These are phyloP conservation scores for Neodiprion fabricii DNA, from an alignment of 1,140 invertebrate genomes.

Conservation along the genomic window DNA sequence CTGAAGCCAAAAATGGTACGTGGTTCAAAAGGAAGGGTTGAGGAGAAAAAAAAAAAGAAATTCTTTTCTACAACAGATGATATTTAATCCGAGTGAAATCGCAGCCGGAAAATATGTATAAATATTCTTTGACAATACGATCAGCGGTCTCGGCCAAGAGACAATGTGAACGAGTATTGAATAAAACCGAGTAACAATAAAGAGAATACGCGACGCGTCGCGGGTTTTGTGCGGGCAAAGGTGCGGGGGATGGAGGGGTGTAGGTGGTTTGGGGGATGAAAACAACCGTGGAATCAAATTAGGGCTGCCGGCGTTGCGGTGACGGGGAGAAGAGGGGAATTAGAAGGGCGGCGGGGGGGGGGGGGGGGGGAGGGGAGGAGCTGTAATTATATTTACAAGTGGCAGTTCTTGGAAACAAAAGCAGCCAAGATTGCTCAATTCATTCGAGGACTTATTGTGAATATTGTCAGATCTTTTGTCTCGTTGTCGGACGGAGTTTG, in stretches of 20 bases:
- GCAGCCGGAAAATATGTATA: no score
- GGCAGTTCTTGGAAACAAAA: slow-evolving; percentile 59
- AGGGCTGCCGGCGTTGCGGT: slow-evolving; percentile 37
- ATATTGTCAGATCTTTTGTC: slow-evolving; percentile 15
- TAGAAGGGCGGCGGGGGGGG: slow-evolving; percentile 16
- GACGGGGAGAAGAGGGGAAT: slow-evolving; percentile 18
- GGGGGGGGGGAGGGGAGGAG: slow-evolving; percentile 25
- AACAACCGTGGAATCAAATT: slow-evolving; percentile 63
- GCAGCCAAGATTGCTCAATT: slow-evolving; percentile 57
- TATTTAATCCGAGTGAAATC: no score
- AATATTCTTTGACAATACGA: no score
- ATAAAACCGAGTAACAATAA: no score
- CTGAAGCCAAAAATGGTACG: no score
- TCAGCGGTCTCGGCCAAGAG: no score
- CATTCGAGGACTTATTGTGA: slow-evolving; percentile 34
- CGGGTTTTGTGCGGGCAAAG: slow-evolving; percentile 43
- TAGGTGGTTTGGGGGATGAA: slow-evolving; percentile 39
- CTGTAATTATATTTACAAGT: slow-evolving; percentile 63
- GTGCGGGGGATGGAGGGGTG: slow-evolving; percentile 31
- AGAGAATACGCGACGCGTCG: no score
- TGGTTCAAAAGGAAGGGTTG: no score
- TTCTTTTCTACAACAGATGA: no score
- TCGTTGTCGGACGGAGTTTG: background rate
- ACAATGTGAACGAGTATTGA: no score
- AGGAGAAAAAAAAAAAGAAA: no score